A percentile compares a stretch with the other conserved stretches of the same genome.
These are phyloP conservation scores for Matsumurasca onukii DNA, from an alignment of 1,140 invertebrate species.

Conservation along the genomic window DNA sequence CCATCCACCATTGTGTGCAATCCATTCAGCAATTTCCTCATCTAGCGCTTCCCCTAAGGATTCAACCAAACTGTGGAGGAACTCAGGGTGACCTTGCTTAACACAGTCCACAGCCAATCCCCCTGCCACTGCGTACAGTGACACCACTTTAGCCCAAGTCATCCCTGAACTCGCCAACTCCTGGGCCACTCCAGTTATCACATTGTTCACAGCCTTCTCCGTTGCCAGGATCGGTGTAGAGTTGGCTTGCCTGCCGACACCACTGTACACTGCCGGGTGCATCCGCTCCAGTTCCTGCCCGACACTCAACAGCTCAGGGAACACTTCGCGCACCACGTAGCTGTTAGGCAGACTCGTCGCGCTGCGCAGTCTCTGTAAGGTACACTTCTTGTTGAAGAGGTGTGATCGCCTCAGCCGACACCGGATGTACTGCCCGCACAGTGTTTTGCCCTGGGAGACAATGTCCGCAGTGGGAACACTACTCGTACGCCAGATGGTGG, in stretches of 20 bases:
- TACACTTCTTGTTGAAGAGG: conserved; percentile 67
- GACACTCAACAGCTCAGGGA: conserved; percentile 55
- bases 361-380: conserved; percentile 63
- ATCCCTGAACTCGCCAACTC: conserved; percentile 37
- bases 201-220: conserved; percentile 55
- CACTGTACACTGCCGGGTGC: conserved; percentile 56
- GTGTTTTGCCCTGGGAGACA: conserved; percentile 57
- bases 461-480: conserved; percentile 56
- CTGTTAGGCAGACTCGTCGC: conserved; percentile 53
- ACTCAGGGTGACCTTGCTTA: conserved; percentile 62
- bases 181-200: conserved; percentile 55
- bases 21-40: conserved; percentile 65
- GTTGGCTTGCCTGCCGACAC: conserved; percentile 45
- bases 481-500: conserved; percentile 65
- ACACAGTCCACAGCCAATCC: conserved; percentile 70
- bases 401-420: conserved; percentile 53
- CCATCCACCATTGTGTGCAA: conserved; percentile 71
- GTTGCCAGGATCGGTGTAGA: conserved; percentile 52
- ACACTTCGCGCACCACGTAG: conserved; percentile 57
- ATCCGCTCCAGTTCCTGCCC: conserved; percentile 65
- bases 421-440: conserved; percentile 67
- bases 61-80: conserved; percentile 60
- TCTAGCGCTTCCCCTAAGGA: conserved; percentile 63
- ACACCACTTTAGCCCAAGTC: conserved; percentile 52
- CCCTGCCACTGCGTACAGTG: conserved; percentile 65